These are phyloP conservation scores for Oscheius sp. DNA, from an alignment of 2,888 invertebrate species.

Conservation along the genomic window DNA sequence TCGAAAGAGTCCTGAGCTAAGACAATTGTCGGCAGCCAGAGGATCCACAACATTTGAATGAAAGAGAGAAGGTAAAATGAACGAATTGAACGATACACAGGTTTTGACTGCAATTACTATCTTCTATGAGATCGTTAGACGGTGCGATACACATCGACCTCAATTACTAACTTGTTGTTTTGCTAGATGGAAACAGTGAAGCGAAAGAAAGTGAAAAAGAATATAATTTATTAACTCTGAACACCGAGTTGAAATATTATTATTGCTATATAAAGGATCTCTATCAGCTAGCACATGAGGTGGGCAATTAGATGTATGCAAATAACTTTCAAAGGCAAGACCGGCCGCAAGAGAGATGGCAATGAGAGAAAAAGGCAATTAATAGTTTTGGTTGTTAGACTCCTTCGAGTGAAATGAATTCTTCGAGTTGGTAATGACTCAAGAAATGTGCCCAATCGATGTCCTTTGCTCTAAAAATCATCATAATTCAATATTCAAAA, in stretches of 20 bases:
- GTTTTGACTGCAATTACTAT: constrained; percentile 14
- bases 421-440: constrained; percentile 61
- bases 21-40: background rate
- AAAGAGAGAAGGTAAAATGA: background rate
- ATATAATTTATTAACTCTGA: background rate
- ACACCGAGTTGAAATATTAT: background rate
- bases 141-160: constrained; percentile 28
- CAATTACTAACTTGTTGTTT: constrained; percentile 23
- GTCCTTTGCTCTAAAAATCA: constrained; percentile 57
- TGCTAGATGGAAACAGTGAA: background rate
- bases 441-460: constrained; percentile 68
- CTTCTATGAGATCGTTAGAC: constrained; percentile 6
- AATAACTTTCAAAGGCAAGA: constrained; percentile 30
- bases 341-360: constrained; percentile 28
- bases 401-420: constrained; percentile 65
- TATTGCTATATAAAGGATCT: no score
- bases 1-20: background rate
- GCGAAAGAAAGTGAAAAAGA: background rate
- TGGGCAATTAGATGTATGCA: constrained; percentile 23
- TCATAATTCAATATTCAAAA: background rate
- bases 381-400: constrained; percentile 31
- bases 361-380: background rate
- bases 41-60: background rate
- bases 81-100: background rate
- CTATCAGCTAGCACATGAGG: background rate